A percentile compares a stretch with the other conserved stretches of the same genome.
Evolutionary conservation across 2,888 invertebrate species (phyloP).

Genomic region (Neocrepidodera transversa): DNA sequence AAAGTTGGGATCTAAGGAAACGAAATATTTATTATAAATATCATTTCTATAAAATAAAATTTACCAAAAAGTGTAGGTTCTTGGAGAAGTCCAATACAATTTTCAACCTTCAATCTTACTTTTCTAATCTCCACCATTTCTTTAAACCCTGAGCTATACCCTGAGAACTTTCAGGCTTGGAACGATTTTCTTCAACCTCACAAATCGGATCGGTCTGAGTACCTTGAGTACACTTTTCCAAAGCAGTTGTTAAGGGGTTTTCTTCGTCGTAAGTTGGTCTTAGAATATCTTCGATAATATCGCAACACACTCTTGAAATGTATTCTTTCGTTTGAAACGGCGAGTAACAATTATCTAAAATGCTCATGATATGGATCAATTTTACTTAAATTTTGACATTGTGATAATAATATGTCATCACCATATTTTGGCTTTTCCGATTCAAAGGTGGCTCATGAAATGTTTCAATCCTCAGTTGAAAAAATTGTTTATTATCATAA

Average conservation of each 20-base stretch:
- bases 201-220: constrained; percentile 43
- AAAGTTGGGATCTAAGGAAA: not conserved
- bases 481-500: no score
- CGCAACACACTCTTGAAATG: constrained; percentile 49
- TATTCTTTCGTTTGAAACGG: constrained; percentile 47
- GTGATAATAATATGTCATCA: not conserved
- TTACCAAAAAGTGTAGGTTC: constrained; percentile 6
- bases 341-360: constrained; percentile 27
- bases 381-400: constrained; percentile 43
- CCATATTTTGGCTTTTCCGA: not conserved
- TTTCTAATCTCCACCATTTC: constrained; percentile 37
- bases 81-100: constrained; percentile 2
- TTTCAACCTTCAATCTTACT: constrained; percentile 15
- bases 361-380: constrained; percentile 28
- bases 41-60: not conserved
- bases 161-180: not conserved
- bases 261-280: constrained; percentile 53
- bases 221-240: constrained; percentile 42
- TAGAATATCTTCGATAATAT: constrained; percentile 52
- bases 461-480: no score
- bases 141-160: not conserved
- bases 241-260: constrained; percentile 46
- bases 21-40: not conserved
- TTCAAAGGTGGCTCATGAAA: not conserved
- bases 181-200: not conserved